Evolutionary conservation across 2,797 vertebrate genomes (phyloP).

Genomic region (Pseudochirops corinnae): DNA sequence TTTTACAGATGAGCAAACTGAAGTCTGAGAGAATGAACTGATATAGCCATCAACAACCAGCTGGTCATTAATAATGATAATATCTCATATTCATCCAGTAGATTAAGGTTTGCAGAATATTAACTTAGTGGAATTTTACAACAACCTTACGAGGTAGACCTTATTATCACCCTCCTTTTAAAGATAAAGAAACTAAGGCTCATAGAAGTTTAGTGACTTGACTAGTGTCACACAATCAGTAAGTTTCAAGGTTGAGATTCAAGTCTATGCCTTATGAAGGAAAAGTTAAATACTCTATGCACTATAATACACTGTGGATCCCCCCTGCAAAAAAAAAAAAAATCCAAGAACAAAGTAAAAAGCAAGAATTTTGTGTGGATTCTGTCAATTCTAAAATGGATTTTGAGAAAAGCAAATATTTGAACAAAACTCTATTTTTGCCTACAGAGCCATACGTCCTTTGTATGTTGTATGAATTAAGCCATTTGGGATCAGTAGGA

Average conservation of each 20-base stretch:
- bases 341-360: neutral
- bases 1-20: neutral
- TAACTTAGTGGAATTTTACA: neutral
- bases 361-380: neutral
- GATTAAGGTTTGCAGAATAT: neutral
- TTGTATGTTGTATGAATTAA: neutral
- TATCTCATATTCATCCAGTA: neutral
- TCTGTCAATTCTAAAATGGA: slow-evolving; percentile 14
- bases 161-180: neutral
- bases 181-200: neutral
- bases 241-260: neutral
- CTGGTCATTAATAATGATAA: neutral
- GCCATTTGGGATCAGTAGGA: neutral
- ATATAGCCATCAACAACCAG: neutral
- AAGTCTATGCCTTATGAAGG: neutral
- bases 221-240: neutral
- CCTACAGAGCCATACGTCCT: neutral
- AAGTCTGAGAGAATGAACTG: neutral
- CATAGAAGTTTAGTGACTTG: neutral
- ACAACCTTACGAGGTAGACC: neutral
- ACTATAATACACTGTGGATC: neutral
- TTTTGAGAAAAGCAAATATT: neutral
- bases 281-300: neutral
- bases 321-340: neutral
- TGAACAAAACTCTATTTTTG: slow-evolving; percentile 7